Conservation (phyloP, 1,140 invertebrate species). For the Bemisia tabaci region DNA sequence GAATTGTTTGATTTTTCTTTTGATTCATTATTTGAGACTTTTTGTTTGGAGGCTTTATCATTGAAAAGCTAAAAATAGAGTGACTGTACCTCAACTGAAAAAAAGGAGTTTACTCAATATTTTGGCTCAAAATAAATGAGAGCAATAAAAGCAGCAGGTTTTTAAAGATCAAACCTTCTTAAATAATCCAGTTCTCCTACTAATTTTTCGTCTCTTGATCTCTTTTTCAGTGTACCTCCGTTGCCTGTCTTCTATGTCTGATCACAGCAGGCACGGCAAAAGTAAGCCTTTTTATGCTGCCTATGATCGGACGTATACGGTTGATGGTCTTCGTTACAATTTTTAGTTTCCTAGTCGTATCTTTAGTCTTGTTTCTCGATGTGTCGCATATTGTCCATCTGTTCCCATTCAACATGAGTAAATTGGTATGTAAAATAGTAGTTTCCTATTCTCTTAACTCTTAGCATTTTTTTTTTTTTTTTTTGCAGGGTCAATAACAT, state of each 20-base stretch:
- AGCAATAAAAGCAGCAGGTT: no score
- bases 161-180: no score
- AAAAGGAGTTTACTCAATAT: no score
- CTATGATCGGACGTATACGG: slow-evolving; percentile 41
- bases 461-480: slow-evolving; percentile 6
- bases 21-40: no score
- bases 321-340: slow-evolving; percentile 66
- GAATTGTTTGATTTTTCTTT: no score
- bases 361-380: slow-evolving; percentile 66
- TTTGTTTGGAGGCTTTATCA: no score
- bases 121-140: no score
- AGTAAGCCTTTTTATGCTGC: slow-evolving; percentile 59
- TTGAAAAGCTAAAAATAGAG: no score
- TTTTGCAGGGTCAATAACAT: background rate
- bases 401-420: slow-evolving; percentile 70
- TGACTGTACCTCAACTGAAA: no score
- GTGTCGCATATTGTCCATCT: slow-evolving; percentile 64
- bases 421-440: slow-evolving; percentile 45
- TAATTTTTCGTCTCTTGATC: no score
- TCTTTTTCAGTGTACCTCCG: slow-evolving; percentile 52
- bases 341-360: slow-evolving; percentile 64
- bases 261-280: slow-evolving; percentile 62
- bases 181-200: no score
- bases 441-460: background rate
- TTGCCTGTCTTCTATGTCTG: slow-evolving; percentile 55